phyloP scores from a whole-genome alignment of 2,797 vertebrate genomes.

The Syngnathus rostellatus region DNA sequence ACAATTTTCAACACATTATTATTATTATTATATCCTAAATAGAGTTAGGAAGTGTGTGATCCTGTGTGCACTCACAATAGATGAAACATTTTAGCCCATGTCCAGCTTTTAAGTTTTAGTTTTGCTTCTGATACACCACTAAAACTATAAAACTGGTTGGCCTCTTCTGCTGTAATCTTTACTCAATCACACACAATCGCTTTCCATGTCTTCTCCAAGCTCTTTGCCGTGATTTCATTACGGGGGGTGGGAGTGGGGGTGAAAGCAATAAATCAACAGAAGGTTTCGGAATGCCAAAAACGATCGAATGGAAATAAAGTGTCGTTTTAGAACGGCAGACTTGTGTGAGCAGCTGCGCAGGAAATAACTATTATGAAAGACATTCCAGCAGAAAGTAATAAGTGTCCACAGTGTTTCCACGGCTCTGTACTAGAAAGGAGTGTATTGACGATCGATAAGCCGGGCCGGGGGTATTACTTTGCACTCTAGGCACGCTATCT shows the following conservation, averaged over 20 bases:
- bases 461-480: conserved; percentile 31
- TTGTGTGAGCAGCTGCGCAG: neutral
- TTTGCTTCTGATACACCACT: neutral
- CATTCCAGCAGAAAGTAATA: neutral
- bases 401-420: neutral
- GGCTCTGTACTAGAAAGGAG: neutral
- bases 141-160: neutral
- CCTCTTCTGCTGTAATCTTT: neutral
- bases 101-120: neutral
- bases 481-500: conserved; percentile 25
- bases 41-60: no score
- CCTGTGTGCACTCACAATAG: no score
- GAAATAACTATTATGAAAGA: conserved; percentile 1
- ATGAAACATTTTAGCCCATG: no score
- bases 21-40: no score
- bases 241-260: no score
- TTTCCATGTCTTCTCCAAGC: neutral
- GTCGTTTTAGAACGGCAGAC: neutral
- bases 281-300: neutral
- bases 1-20: neutral
- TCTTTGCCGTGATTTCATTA: neutral
- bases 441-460: neutral
- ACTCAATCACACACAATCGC: neutral
- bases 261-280: neutral
- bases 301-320: neutral